phyloP scores from a whole-genome alignment of 2,888 invertebrate genomes.

The Hyposoter dolosus region DNA sequence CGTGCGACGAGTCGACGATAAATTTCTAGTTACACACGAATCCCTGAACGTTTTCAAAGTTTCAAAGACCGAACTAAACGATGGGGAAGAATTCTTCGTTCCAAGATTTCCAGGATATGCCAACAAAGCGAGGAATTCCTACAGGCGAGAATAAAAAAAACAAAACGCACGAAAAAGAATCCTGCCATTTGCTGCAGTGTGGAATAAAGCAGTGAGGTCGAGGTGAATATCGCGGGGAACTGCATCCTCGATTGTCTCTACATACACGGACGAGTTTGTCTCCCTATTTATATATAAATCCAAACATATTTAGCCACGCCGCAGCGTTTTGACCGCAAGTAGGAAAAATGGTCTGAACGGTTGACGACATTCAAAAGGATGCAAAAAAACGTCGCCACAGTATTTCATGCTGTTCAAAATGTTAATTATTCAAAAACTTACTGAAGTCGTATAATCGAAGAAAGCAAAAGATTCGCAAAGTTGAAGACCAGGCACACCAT shows the following conservation, averaged over 20 bases:
- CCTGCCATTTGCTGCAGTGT: constrained; percentile 2
- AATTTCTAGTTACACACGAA: constrained; percentile 34
- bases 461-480: too few relatives aligned
- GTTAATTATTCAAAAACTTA: too few relatives aligned
- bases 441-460: too few relatives aligned
- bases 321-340: background rate
- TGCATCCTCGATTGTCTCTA: constrained; percentile 16
- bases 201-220: constrained; percentile 51
- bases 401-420: too few relatives aligned
- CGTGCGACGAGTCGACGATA: constrained; percentile 23
- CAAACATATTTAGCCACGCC: background rate
- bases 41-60: constrained; percentile 8
- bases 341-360: background rate
- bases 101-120: constrained; percentile 51
- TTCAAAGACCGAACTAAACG: constrained; percentile 18
- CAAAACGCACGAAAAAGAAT: constrained; percentile 19
- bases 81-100: constrained; percentile 7
- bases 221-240: constrained; percentile 49
- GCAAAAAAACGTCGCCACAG: too few relatives aligned
- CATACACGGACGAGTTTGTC: background rate
- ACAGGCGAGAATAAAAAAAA: background rate
- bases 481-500: too few relatives aligned
- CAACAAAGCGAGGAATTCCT: constrained; percentile 53
- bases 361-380: too few relatives aligned
- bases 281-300: background rate